A percentile compares a stretch with the other conserved stretches of the same genome.
Conservation (phyloP, 2,113 vertebrate genomes). For the Pithys albifrons region DNA sequence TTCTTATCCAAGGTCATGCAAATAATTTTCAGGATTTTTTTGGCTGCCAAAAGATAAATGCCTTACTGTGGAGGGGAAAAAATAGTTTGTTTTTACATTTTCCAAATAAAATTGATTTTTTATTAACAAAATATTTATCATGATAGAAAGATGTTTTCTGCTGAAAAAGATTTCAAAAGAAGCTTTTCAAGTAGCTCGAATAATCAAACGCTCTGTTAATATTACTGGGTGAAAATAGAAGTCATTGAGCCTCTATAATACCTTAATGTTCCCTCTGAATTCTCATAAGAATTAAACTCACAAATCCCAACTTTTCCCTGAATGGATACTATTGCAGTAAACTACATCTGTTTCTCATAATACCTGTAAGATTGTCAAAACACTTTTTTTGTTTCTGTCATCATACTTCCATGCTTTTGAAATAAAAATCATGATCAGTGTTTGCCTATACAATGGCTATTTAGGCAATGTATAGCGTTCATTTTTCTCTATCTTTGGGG, state of each 20-base stretch:
- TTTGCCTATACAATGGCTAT: background rate
- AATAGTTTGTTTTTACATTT: background rate
- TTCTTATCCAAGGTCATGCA: background rate
- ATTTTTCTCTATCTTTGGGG: background rate
- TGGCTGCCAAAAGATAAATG: background rate
- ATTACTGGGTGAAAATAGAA: background rate
- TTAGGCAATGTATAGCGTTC: background rate
- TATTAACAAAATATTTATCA: background rate
- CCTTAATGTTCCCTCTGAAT: background rate
- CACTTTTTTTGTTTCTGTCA: background rate
- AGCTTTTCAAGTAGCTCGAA: background rate
- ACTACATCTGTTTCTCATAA: background rate
- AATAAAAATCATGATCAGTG: background rate
- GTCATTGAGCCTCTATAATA: background rate
- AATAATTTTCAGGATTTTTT: background rate
- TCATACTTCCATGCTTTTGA: background rate
- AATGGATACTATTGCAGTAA: background rate
- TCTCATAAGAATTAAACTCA: background rate
- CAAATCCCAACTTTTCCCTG: background rate
- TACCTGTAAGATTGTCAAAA: background rate
- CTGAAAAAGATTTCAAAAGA: background rate
- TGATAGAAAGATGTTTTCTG: background rate
- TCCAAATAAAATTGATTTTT: background rate
- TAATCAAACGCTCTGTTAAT: background rate
- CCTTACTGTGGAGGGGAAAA: background rate